Percentiles rank a stretch among this genome's conserved stretches.
These are phyloP conservation scores for Drosophila infuscata DNA, from an alignment of 2,888 invertebrate genomes.

Conservation along the genomic window DNA sequence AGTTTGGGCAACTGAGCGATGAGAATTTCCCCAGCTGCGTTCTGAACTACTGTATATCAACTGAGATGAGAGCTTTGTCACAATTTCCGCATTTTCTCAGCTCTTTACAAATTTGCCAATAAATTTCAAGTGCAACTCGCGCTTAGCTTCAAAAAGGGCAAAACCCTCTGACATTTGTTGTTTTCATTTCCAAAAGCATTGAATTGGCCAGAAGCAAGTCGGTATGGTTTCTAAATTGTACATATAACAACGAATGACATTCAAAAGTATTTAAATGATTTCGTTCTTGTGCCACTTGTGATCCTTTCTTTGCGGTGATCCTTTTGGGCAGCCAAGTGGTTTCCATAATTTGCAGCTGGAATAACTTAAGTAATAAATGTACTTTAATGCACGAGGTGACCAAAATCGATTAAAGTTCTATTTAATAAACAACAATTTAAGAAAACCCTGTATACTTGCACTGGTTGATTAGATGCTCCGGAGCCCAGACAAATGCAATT, in stretches of 20 bases:
- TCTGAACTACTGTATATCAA: conserved; percentile 14
- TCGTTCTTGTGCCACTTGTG: background rate
- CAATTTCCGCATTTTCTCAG: conserved; percentile 30
- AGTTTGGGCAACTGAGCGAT: conserved; percentile 1
- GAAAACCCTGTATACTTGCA: conserved; percentile 34
- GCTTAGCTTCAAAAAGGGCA: conserved; percentile 49
- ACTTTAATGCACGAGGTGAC: too few relatives aligned
- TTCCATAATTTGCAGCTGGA: conserved; percentile 52
- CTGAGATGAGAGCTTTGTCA: background rate
- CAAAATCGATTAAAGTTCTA: background rate
- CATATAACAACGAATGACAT: too few relatives aligned
- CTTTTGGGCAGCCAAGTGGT: conserved; percentile 25
- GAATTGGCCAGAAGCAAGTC: conserved; percentile 25
- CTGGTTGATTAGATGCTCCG: conserved; percentile 29
- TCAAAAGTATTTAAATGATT: background rate
- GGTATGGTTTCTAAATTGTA: conserved; percentile 15
- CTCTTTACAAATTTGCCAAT: conserved; percentile 32
- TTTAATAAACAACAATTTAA: conserved; percentile 9
- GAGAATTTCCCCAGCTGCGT: conserved; percentile 33
- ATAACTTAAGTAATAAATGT: conserved; percentile 54
- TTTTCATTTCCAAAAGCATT: conserved; percentile 6
- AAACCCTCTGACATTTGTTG: conserved; percentile 19
- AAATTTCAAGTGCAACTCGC: conserved; percentile 32
- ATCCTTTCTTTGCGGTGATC: too few relatives aligned
- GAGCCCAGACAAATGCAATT: conserved; percentile 41